phyloP scores from a whole-genome alignment of 2,797 vertebrate genomes.

The Oreochromis grahami region DNA sequence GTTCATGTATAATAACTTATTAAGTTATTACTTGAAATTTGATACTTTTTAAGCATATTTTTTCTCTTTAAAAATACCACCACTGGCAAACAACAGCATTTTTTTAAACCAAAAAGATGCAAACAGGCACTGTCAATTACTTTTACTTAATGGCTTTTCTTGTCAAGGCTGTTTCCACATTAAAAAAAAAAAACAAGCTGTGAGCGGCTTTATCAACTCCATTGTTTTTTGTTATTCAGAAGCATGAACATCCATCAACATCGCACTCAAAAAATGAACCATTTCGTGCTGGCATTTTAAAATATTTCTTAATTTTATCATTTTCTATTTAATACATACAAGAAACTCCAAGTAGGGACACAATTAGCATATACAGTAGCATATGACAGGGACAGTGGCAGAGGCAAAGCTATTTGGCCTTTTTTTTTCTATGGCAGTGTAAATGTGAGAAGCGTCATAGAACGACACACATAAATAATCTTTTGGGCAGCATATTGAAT shows the following conservation, averaged over 20 bases:
- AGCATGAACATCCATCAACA: neutral
- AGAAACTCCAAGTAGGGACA: neutral
- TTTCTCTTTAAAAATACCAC: neutral
- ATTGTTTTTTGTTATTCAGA: neutral
- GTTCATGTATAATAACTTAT: neutral
- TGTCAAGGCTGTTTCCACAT: neutral
- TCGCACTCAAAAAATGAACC: neutral
- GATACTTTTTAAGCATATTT: neutral
- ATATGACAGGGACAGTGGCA: neutral
- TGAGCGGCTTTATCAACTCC: neutral
- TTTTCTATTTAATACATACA: neutral
- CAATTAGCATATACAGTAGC: neutral
- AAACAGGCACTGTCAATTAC: neutral
- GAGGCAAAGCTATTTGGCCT: neutral
- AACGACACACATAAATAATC: slow-evolving; percentile 36
- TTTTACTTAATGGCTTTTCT: neutral
- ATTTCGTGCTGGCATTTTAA: neutral
- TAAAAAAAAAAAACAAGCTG: neutral
- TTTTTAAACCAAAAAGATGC: neutral
- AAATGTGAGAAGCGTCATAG: slow-evolving; percentile 19
- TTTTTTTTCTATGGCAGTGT: neutral
- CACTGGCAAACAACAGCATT: neutral
- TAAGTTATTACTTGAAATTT: neutral
- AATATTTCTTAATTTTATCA: neutral
- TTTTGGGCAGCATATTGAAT: slow-evolving; percentile 40